These are phyloP conservation scores for Amazona finschi DNA, from an alignment of 2,797 vertebrate genomes.

Conservation along the genomic window DNA sequence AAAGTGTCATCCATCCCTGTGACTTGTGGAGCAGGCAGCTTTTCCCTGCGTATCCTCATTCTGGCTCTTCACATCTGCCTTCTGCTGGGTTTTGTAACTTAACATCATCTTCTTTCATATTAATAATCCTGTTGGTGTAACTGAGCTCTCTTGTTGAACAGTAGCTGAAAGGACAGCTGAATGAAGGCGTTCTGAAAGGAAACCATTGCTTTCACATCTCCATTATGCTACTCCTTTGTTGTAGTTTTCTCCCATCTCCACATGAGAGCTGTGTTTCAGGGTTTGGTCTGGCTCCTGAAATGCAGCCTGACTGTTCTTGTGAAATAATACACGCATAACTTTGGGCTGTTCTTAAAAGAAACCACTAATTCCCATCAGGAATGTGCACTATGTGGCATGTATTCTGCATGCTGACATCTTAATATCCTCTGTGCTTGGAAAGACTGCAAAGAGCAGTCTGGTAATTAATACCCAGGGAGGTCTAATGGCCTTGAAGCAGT, in stretches of 20 bases:
- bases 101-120: not conserved
- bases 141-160: not conserved
- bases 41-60: not conserved
- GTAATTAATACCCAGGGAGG: not conserved
- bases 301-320: not conserved
- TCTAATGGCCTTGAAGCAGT: not conserved
- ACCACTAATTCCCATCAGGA: not conserved
- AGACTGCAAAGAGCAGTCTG: not conserved
- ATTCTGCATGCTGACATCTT: not conserved
- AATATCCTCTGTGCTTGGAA: not conserved
- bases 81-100: not conserved
- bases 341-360: not conserved
- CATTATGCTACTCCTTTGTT: not conserved
- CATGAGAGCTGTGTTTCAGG: fast-evolving
- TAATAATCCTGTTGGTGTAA: not conserved
- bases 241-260: fast-evolving
- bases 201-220: fast-evolving
- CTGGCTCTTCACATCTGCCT: fast-evolving
- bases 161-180: not conserved
- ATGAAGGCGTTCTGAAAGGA: not conserved
- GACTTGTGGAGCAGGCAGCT: not conserved
- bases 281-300: not conserved
- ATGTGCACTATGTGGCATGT: not conserved
- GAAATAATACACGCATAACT: not conserved
- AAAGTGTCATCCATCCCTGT: fast-evolving